Conservation (phyloP, 1,140 invertebrate genomes). For the Manduca sexta region DNA sequence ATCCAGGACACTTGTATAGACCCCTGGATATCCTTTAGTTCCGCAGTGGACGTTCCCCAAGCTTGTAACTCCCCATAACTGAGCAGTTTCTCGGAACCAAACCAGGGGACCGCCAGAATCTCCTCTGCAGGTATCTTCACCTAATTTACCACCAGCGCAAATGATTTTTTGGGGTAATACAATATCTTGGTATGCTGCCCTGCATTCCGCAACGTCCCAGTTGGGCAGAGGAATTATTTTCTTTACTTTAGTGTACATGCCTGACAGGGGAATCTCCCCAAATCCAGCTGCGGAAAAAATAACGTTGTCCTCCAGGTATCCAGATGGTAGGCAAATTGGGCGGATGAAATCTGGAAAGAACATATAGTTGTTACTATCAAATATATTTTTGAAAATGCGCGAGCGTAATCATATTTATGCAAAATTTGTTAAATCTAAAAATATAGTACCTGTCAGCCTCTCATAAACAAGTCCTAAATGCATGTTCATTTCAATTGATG, state of each 20-base stretch:
- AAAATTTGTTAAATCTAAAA: too few relatives aligned
- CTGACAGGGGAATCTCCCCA: conserved; percentile 10
- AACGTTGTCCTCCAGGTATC: neutral
- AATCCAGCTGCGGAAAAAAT: conserved; percentile 18
- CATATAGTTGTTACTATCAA: neutral
- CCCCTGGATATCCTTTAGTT: conserved; percentile 63
- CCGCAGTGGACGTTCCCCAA: conserved; percentile 73
- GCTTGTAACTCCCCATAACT: conserved; percentile 72
- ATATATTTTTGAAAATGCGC: too few relatives aligned
- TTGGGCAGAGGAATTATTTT: conserved; percentile 13
- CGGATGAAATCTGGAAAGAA: conserved; percentile 28
- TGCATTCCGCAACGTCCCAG: conserved; percentile 9
- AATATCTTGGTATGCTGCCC: neutral
- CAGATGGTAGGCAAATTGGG: conserved; percentile 21
- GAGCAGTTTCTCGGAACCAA: conserved; percentile 12
- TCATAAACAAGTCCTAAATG: too few relatives aligned
- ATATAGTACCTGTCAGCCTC: too few relatives aligned
- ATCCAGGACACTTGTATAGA: conserved; percentile 72
- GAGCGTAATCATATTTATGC: too few relatives aligned
- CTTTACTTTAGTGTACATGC: conserved; percentile 10
- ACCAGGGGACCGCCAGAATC: conserved; percentile 42
- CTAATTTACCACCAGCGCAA: conserved; percentile 30
- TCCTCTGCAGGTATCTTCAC: conserved; percentile 32
- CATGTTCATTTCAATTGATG: too few relatives aligned
- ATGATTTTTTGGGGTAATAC: conserved; percentile 21